Conservation (phyloP, 1,140 invertebrate genomes). For the Drosophila nebulosa region DNA sequence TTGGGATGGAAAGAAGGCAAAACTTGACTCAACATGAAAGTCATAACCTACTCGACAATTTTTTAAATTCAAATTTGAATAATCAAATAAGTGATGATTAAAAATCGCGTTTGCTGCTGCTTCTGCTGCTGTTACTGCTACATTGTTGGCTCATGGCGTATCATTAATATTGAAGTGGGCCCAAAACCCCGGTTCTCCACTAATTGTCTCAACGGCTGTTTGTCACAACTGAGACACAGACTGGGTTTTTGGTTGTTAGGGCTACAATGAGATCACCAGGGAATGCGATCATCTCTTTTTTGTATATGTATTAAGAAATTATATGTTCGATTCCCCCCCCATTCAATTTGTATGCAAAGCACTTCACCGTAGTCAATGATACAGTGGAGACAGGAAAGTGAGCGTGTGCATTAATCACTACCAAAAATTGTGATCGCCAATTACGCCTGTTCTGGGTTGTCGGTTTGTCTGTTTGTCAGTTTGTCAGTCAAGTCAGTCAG, state of each 20-base stretch:
- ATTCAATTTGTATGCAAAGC: constrained; percentile 58
- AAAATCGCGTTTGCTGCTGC: neutral
- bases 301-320: constrained; percentile 10
- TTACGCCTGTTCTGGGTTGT: constrained; percentile 30
- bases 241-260: constrained; percentile 38
- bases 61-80: constrained; percentile 4
- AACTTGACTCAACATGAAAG: neutral
- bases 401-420: constrained; percentile 64
- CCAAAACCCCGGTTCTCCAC: constrained; percentile 38
- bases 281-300: constrained; percentile 26
- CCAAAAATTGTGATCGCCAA: constrained; percentile 76
- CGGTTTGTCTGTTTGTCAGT: too few species aligned
- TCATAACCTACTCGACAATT: constrained; percentile 14
- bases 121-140: neutral
- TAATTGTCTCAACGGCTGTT: constrained; percentile 42
- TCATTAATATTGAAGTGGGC: constrained; percentile 36
- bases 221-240: constrained; percentile 45
- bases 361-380: constrained; percentile 49
- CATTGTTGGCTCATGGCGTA: constrained; percentile 36
- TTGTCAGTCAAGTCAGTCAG: too few species aligned
- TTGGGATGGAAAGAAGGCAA: too few species aligned
- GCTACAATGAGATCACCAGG: too few species aligned
- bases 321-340: constrained; percentile 21
- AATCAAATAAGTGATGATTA: neutral
- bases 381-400: constrained; percentile 79